Conservation (phyloP, 2,888 invertebrate genomes). For the Dorcus parallelipipedus region DNA sequence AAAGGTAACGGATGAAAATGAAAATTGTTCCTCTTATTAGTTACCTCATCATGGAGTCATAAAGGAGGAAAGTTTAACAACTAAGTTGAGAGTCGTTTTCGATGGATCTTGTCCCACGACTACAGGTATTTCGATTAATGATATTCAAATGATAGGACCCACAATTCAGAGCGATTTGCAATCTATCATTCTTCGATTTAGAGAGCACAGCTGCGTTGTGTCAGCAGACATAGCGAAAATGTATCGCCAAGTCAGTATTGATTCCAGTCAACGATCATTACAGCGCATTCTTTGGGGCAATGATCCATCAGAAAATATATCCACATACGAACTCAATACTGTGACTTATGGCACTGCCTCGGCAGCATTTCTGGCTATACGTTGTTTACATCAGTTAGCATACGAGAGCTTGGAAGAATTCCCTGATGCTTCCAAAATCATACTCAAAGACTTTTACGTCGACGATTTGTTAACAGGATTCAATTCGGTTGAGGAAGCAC, state of each 20-base stretch:
- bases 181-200: conserved; percentile 12
- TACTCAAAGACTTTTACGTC: no score
- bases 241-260: conserved; percentile 26
- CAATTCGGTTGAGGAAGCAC: no score
- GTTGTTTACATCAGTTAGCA: no score
- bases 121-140: conserved; percentile 25
- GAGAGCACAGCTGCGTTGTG: conserved; percentile 17
- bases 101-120: neutral
- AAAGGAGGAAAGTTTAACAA: no score
- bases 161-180: conserved; percentile 24
- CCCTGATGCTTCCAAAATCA: no score
- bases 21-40: neutral
- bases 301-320: neutral
- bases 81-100: no score
- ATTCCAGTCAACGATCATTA: conserved; percentile 17
- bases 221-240: conserved; percentile 30
- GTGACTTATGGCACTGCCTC: no score
- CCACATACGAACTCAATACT: no score
- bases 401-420: no score
- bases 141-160: conserved; percentile 27
- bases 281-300: conserved; percentile 24
- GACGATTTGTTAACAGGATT: no score
- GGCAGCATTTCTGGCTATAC: no score
- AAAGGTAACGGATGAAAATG: neutral
- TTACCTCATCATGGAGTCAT: neutral